Conservation (phyloP, 2,113 vertebrate species). For the Zapus hudsonius region DNA sequence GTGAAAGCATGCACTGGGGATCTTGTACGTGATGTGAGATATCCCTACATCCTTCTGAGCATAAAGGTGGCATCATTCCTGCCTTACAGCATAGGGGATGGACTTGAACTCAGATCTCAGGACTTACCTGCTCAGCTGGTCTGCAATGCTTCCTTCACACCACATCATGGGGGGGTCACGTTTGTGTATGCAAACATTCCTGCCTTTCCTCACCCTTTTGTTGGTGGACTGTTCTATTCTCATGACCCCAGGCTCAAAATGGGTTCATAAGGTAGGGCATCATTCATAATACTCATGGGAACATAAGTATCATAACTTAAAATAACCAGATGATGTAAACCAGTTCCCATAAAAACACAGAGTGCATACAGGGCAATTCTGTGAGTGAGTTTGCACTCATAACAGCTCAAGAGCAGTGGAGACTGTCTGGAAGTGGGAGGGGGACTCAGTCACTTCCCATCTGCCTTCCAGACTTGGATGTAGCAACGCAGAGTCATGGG, state of each 20-base stretch:
- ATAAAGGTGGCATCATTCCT: rapidly evolving
- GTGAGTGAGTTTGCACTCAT: rapidly evolving
- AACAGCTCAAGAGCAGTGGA: rapidly evolving
- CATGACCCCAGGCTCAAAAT: not conserved
- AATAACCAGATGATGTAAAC: not conserved
- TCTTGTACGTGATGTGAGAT: no score
- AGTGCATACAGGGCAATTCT: rapidly evolving
- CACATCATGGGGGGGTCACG: rapidly evolving
- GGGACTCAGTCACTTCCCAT: rapidly evolving
- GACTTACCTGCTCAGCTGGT: rapidly evolving
- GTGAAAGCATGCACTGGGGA: no score
- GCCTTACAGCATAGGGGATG: rapidly evolving
- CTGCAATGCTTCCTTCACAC: rapidly evolving
- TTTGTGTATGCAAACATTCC: not conserved
- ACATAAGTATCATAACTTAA: not conserved
- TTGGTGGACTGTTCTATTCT: not conserved
- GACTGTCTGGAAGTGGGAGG: not conserved
- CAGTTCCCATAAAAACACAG: rapidly evolving
- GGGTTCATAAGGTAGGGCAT: not conserved
- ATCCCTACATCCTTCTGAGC: rapidly evolving
- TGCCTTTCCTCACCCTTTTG: not conserved
- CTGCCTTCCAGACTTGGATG: not conserved
- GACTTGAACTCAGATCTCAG: not conserved
- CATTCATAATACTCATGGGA: not conserved
- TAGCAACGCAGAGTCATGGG: rapidly evolving